A percentile compares a stretch with the other conserved stretches of the same genome.
phyloP scores from a whole-genome alignment of 2,113 vertebrate genomes.

The Setophaga kirtlandii region DNA sequence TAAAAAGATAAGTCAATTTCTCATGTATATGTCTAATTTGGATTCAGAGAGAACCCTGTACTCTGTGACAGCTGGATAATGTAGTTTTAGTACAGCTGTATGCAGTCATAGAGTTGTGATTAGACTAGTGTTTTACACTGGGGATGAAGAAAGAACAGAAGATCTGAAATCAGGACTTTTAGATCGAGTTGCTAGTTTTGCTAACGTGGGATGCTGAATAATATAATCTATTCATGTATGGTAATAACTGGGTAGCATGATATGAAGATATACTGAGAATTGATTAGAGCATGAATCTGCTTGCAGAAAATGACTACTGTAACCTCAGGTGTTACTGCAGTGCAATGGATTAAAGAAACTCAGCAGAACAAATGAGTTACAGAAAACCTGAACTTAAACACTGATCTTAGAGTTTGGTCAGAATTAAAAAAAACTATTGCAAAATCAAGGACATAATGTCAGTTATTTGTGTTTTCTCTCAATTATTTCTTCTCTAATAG shows the following conservation, averaged over 20 bases:
- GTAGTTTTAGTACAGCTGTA: slow-evolving; percentile 16
- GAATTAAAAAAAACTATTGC: neutral
- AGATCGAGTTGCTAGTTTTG: neutral
- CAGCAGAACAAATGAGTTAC: neutral
- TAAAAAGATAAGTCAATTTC: neutral
- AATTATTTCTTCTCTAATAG: slow-evolving; percentile 26
- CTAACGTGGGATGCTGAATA: neutral
- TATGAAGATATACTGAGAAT: neutral
- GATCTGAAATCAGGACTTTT: neutral
- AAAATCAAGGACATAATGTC: neutral
- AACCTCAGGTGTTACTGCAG: neutral
- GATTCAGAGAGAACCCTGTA: neutral
- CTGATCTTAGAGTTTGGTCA: neutral
- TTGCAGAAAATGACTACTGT: neutral
- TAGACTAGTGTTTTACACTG: neutral
- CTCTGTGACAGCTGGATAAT: neutral
- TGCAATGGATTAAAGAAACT: neutral
- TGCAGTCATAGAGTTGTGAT: neutral
- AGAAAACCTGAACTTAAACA: neutral
- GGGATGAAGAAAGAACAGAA: neutral
- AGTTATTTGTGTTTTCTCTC: neutral
- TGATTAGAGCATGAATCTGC: neutral
- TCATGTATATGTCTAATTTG: neutral
- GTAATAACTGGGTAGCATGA: neutral
- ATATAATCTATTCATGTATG: neutral